These are phyloP conservation scores for Ataeniobius toweri DNA, from an alignment of 2,797 vertebrate genomes.

Conservation along the genomic window DNA sequence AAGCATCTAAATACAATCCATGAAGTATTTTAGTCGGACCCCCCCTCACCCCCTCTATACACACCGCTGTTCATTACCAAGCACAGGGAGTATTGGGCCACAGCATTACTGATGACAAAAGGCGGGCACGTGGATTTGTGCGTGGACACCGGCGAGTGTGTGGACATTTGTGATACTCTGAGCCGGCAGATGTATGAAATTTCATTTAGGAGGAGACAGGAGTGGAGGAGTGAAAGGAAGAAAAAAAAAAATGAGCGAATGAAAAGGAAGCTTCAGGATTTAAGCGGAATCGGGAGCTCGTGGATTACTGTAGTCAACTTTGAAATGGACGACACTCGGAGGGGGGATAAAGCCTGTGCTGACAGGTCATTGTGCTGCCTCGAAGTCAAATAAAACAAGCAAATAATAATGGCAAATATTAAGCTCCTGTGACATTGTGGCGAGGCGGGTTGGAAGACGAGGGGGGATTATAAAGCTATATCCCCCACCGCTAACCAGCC, in stretches of 20 bases:
- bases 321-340: constrained; percentile 81
- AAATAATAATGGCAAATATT: constrained; percentile 87
- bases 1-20: constrained; percentile 5
- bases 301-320: constrained; percentile 86
- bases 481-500: constrained; percentile 69
- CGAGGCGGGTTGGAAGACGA: constrained; percentile 77
- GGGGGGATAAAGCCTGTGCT: constrained; percentile 78
- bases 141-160: constrained; percentile 57
- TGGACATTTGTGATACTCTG: constrained; percentile 80
- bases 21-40: not conserved
- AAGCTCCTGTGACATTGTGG: constrained; percentile 85
- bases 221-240: not conserved
- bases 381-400: constrained; percentile 85
- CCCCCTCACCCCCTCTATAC: not conserved
- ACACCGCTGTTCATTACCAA: not conserved
- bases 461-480: constrained; percentile 79
- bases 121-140: constrained; percentile 57
- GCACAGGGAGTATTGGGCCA: constrained; percentile 55
- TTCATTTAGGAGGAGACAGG: constrained; percentile 77
- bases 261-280: constrained; percentile 81
- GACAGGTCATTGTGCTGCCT: constrained; percentile 83
- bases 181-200: constrained; percentile 90
- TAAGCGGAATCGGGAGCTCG: constrained; percentile 82
- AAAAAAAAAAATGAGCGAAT: constrained; percentile 38
- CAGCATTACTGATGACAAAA: constrained; percentile 71